A percentile compares a stretch with the other conserved stretches of the same genome.
Evolutionary conservation across 2,888 invertebrate genomes (phyloP).

Genomic region (Cyclophora punctaria): DNA sequence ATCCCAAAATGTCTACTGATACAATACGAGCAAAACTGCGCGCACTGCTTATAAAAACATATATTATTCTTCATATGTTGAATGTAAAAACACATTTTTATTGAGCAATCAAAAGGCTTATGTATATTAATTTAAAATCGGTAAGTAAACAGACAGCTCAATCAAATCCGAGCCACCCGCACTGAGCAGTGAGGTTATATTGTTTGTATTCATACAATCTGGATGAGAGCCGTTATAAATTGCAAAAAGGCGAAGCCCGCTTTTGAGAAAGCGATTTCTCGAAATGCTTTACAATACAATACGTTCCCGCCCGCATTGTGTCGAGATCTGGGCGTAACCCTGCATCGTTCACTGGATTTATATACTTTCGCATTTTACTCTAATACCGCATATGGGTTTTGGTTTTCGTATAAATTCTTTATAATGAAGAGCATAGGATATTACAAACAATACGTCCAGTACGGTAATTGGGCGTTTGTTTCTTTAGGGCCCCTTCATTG

Average conservation of each 20-base stretch:
- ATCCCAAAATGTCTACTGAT: no score
- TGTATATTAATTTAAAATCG: conserved; percentile 4
- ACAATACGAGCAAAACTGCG: no score
- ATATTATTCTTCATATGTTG: not conserved
- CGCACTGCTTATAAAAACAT: no score
- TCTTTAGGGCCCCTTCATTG: no score
- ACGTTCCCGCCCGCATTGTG: conserved; percentile 53
- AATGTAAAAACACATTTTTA: not conserved
- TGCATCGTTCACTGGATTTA: conserved; percentile 47
- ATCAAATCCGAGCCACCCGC: conserved; percentile 25
- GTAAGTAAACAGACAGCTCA: conserved; percentile 26
- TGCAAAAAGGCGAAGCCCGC: conserved; percentile 60
- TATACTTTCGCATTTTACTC: conserved; percentile 27
- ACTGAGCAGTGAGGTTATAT: conserved; percentile 29
- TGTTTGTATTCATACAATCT: conserved; percentile 58
- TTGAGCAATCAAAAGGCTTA: not conserved
- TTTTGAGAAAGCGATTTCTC: conserved; percentile 65
- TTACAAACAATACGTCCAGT: no score
- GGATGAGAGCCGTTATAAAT: conserved; percentile 63
- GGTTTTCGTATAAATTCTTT: conserved; percentile 5
- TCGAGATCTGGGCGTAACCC: conserved; percentile 50
- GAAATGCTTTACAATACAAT: conserved; percentile 68
- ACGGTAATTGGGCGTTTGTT: not conserved
- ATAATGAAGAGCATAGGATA: no score
- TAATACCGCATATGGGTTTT: conserved; percentile 12